A percentile compares a stretch with the other conserved stretches of the same genome.
These are phyloP conservation scores for Calyptommatus sinebrachiatus DNA, from an alignment of 2,113 vertebrate genomes.

Conservation along the genomic window DNA sequence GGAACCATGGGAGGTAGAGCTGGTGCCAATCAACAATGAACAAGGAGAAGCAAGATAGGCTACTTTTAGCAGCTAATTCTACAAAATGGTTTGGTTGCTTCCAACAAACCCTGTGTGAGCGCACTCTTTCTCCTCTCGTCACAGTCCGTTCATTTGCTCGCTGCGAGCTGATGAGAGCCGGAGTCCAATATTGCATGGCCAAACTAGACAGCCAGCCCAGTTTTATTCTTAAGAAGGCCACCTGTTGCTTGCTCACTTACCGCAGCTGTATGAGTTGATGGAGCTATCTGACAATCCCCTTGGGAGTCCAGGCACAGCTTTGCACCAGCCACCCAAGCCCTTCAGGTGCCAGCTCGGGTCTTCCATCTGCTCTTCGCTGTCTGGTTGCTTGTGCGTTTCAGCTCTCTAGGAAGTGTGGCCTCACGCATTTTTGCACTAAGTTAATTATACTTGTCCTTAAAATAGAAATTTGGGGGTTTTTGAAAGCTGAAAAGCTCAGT, in stretches of 20 bases:
- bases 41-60: too few relatives aligned
- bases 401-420: not conserved
- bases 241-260: not conserved
- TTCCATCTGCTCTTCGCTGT: not conserved
- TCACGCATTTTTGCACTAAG: not conserved
- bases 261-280: not conserved
- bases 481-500: not conserved
- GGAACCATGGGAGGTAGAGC: too few relatives aligned
- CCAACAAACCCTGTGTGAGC: too few relatives aligned
- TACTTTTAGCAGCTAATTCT: too few relatives aligned
- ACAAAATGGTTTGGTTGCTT: too few relatives aligned
- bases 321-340: not conserved
- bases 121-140: not conserved
- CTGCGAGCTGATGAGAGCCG: not conserved
- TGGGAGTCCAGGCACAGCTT: not conserved
- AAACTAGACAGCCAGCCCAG: not conserved
- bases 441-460: not conserved
- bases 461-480: not conserved
- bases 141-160: not conserved
- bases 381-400: not conserved
- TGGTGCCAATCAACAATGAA: too few relatives aligned
- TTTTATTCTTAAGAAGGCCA: not conserved
- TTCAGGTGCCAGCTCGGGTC: not conserved
- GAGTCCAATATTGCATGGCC: not conserved
- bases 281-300: too few relatives aligned